Evolutionary conservation across 2,797 vertebrate genomes (phyloP).

Genomic region (Pantherophis vulpinus): DNA sequence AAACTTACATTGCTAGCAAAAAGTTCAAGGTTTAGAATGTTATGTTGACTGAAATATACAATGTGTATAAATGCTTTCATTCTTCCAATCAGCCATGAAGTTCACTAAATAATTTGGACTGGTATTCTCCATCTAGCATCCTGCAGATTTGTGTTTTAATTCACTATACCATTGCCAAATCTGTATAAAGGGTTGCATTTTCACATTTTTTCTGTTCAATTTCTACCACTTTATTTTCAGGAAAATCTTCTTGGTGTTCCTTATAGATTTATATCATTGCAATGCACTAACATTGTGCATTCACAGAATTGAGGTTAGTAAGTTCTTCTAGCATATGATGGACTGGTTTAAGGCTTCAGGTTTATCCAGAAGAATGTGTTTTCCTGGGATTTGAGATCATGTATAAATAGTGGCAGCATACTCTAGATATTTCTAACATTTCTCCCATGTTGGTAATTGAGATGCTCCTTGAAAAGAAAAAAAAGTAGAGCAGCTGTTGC

Average conservation of each 20-base stretch:
- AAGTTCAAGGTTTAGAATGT: neutral
- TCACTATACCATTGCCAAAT: neutral
- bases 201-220: neutral
- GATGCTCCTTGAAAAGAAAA: constrained; percentile 37
- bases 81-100: neutral
- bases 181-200: neutral
- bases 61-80: neutral
- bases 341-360: constrained; percentile 43
- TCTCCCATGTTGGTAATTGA: constrained; percentile 53
- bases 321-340: constrained; percentile 32
- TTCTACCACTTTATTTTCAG: constrained; percentile 5
- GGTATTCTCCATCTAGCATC: neutral
- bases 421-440: constrained; percentile 59
- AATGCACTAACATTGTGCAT: constrained; percentile 11
- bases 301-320: constrained; percentile 39
- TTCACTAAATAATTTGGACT: neutral
- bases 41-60: neutral
- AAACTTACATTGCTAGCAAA: too few species aligned
- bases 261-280: constrained; percentile 31
- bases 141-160: neutral
- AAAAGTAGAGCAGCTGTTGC: constrained; percentile 55
- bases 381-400: constrained; percentile 25
- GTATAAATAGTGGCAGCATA: constrained; percentile 65
- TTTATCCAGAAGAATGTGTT: constrained; percentile 36
- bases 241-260: constrained; percentile 27